phyloP scores from a whole-genome alignment of 1,140 invertebrate species.

The Drepana arcuata region DNA sequence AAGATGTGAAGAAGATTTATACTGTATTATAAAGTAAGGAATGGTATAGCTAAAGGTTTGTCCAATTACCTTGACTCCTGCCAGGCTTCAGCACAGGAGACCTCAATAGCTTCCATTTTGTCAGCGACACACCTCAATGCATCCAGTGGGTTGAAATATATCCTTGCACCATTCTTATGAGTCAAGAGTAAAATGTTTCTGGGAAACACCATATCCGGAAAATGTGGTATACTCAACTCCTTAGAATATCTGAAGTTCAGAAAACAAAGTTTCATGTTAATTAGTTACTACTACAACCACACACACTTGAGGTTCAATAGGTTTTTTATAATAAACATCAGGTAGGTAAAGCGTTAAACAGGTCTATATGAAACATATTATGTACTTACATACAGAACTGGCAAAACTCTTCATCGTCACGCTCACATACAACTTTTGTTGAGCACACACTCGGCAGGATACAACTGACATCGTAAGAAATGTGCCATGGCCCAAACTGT shows the following conservation, averaged over 20 bases:
- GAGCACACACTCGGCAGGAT: conserved; percentile 61
- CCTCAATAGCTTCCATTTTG: conserved; percentile 84
- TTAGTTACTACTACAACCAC: no score
- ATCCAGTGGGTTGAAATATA: conserved; percentile 93
- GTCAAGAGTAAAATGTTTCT: conserved; percentile 83
- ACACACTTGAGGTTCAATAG: no score
- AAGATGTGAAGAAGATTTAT: no score
- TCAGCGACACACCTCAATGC: conserved; percentile 87
- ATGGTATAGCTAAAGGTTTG: no score
- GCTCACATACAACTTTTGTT: conserved; percentile 60
- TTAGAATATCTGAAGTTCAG: conserved; percentile 79
- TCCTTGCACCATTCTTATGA: conserved; percentile 79
- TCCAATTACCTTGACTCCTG: conserved; percentile 87
- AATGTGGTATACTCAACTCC: conserved; percentile 86
- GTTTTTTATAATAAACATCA: not conserved
- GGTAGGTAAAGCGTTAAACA: not conserved
- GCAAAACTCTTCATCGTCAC: conserved; percentile 58
- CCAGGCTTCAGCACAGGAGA: conserved; percentile 93
- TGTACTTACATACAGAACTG: conserved; percentile 61
- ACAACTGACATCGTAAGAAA: conserved; percentile 57
- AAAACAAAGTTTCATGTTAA: no score
- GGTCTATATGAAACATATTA: not conserved
- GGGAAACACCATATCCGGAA: conserved; percentile 99
- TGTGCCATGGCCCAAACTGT: conserved; percentile 59
- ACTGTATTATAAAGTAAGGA: no score